Evolutionary conservation across 2,888 invertebrate species (phyloP).

Genomic region (Nowickia ferox): DNA sequence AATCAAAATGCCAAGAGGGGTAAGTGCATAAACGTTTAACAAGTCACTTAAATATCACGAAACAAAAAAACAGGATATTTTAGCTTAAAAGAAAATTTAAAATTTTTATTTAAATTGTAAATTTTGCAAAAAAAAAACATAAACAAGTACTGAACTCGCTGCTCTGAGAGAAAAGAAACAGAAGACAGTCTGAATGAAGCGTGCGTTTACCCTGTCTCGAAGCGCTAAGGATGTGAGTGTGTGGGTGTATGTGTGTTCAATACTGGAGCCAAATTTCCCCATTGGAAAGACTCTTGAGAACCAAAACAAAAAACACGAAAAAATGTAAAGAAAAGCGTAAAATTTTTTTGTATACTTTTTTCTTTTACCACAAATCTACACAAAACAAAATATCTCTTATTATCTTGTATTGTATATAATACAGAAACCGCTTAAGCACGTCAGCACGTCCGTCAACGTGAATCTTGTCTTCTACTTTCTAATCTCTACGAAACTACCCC

Average conservation of each 20-base stretch:
- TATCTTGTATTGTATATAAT: constrained; percentile 70
- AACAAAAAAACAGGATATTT: constrained; percentile 47
- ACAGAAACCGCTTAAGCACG: constrained; percentile 64
- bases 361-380: constrained; percentile 61
- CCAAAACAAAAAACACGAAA: not conserved
- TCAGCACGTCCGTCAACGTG: constrained; percentile 60
- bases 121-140: constrained; percentile 11
- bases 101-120: constrained; percentile 48
- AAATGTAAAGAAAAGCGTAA: constrained; percentile 63
- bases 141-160: constrained; percentile 42
- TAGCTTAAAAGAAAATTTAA: constrained; percentile 36
- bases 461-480: constrained; percentile 61
- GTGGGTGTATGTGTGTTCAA: constrained; percentile 25
- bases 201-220: constrained; percentile 35
- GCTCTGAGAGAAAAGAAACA: constrained; percentile 52
- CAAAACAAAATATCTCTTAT: constrained; percentile 67
- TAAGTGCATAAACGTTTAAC: constrained; percentile 72
- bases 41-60: constrained; percentile 55
- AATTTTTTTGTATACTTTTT: constrained; percentile 61
- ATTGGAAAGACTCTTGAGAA: constrained; percentile 60
- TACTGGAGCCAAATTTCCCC: constrained; percentile 58
- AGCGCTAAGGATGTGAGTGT: constrained; percentile 47
- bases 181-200: constrained; percentile 58
- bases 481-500: constrained; percentile 40
- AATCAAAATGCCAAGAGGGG: constrained; percentile 64